A percentile compares a stretch with the other conserved stretches of the same genome.
Evolutionary conservation across 2,797 vertebrate genomes (phyloP).

Genomic region (Telmatherina bonti): DNA sequence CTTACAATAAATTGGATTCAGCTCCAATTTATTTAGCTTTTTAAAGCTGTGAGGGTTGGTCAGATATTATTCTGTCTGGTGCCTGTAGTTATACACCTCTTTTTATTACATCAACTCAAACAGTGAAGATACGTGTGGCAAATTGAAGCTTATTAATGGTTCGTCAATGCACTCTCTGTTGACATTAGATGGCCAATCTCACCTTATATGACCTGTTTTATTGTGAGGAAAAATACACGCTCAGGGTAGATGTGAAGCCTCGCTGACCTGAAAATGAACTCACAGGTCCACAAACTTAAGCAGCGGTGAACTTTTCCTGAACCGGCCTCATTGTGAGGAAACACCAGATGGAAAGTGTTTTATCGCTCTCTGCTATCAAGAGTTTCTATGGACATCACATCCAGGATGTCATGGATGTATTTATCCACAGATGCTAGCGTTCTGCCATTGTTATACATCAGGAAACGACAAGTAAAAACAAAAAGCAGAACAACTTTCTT

Average conservation of each 20-base stretch:
- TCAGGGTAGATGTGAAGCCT: constrained; percentile 57
- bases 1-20: too few relatives aligned
- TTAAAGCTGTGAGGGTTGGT: too few relatives aligned
- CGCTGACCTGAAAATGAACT: constrained; percentile 88
- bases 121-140: constrained; percentile 25
- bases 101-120: constrained; percentile 64
- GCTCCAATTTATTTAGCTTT: too few relatives aligned
- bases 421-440: constrained; percentile 14
- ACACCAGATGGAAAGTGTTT: constrained; percentile 88
- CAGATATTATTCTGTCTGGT: not conserved
- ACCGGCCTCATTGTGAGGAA: constrained; percentile 83
- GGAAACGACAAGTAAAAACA: constrained; percentile 3
- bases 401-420: constrained; percentile 30
- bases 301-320: constrained; percentile 90
- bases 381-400: constrained; percentile 24
- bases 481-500: not conserved
- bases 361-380: constrained; percentile 40
- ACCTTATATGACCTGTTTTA: constrained; percentile 67
- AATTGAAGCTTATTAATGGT: constrained; percentile 37
- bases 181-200: constrained; percentile 67
- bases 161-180: constrained; percentile 41
- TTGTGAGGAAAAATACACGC: constrained; percentile 43
- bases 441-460: not conserved
- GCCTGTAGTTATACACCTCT: constrained; percentile 6
- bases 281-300: constrained; percentile 86